phyloP scores from a whole-genome alignment of 2,888 invertebrate genomes.

The Philopedon plagiatum region DNA sequence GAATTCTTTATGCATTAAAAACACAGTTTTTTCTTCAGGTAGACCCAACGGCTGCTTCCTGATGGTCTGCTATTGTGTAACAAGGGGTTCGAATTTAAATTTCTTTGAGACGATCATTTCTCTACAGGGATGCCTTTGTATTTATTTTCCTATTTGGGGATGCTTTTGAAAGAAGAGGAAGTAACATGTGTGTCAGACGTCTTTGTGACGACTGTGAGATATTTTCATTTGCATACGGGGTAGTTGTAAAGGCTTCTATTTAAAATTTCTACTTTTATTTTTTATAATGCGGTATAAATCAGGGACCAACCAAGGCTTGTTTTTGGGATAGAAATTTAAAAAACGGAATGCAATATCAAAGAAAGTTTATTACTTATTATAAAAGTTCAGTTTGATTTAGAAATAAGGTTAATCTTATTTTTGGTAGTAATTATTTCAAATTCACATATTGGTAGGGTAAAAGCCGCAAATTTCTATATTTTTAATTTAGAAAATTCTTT shows the following conservation, averaged over 20 bases:
- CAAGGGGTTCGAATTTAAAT: conserved; percentile 31
- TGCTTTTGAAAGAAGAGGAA: conserved; percentile 32
- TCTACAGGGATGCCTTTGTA: conserved; percentile 31
- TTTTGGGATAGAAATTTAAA: too few relatives aligned
- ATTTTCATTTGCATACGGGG: conserved; percentile 43
- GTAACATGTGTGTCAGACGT: conserved; percentile 43
- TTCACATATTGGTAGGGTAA: too few relatives aligned
- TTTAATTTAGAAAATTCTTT: too few relatives aligned
- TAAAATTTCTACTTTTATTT: background rate
- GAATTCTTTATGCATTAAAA: conserved; percentile 13
- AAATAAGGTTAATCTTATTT: too few relatives aligned
- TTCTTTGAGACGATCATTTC: conserved; percentile 37
- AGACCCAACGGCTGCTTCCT: conserved; percentile 43
- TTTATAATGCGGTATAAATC: too few relatives aligned
- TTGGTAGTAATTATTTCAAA: too few relatives aligned
- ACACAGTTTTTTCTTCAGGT: conserved; percentile 39
- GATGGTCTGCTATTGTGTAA: conserved; percentile 35
- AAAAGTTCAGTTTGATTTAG: too few relatives aligned
- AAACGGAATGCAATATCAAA: too few relatives aligned
- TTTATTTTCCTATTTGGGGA: conserved; percentile 35
- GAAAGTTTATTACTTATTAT: too few relatives aligned
- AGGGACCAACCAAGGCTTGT: too few relatives aligned
- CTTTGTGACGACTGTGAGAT: conserved; percentile 34
- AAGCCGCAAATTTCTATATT: too few relatives aligned
- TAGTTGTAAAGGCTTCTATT: background rate